phyloP scores from a whole-genome alignment of 2,797 vertebrate genomes.

The Rhabdophis nuchalis region DNA sequence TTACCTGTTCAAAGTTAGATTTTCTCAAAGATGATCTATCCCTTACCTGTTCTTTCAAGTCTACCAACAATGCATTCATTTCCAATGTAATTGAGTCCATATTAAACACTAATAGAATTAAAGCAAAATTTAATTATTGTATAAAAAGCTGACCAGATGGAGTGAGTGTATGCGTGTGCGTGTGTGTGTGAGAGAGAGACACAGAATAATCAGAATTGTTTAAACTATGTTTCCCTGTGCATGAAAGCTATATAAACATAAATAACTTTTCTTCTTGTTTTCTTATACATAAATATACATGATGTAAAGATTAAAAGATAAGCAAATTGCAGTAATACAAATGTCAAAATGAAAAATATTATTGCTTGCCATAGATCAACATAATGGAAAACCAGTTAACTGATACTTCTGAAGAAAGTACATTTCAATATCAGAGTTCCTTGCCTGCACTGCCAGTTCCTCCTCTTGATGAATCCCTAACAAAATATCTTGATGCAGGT shows the following conservation, averaged over 20 bases:
- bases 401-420: constrained; percentile 77
- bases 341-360: not conserved
- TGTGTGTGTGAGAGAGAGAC: no score
- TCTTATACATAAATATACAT: not conserved
- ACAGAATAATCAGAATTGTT: not conserved
- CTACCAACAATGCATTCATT: not conserved
- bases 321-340: not conserved
- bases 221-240: not conserved
- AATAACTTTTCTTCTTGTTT: not conserved
- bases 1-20: not conserved
- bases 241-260: not conserved
- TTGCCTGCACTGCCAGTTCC: constrained; percentile 90
- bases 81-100: not conserved
- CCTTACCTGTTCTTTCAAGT: not conserved
- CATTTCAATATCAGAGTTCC: constrained; percentile 87
- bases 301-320: not conserved
- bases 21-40: not conserved
- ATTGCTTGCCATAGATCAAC: constrained; percentile 5
- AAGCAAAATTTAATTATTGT: not conserved
- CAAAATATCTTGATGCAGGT: constrained; percentile 93
- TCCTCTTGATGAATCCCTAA: constrained; percentile 80
- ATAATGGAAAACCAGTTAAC: constrained; percentile 82
- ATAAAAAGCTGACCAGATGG: not conserved
- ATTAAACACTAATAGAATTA: not conserved
- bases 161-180: no score